Base-by-base conservation (phyloP, 2,797 vertebrate genomes). In the Silurus lanzhouensis region DNA sequence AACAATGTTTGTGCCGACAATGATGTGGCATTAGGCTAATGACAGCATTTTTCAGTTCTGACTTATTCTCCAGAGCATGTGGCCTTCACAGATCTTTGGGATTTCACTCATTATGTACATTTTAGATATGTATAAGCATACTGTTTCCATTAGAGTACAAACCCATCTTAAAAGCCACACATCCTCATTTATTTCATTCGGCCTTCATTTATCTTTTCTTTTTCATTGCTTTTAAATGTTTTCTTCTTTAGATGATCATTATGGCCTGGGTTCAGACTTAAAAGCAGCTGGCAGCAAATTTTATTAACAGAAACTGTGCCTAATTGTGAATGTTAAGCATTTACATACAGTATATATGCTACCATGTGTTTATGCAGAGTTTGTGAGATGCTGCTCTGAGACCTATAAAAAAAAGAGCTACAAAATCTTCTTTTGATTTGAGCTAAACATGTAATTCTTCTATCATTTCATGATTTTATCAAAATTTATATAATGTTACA, bases 21-120 rank as follows among this genome's bases (percentile, higher is more conserved):
- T 83, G 90, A 89, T 88, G 86, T 91, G 86, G 90, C 81, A 83
- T 86, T 86, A 89, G 89, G 83, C 85, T 90, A 91, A 94, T 92
- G 89, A 94, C 90, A 93, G 90, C 78, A 85, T 91, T 92, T 86
- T 58, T 85, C 82, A 88, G 86, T 70, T 44, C 70, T 90, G 88
- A 91, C 87, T 85, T 86, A 84, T 80, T 85, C 89, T 92, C 86
- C 88, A 88, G 84, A 84, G 89, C 67, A 83, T 60, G 82, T 77
- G 89, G 46, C 60, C 58, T 87, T 48, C 38, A 84, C 44, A 83
- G 76, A 72, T 83, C 44, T 75, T 81, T 19, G 27, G 67, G 48
- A 66, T 38, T 60, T 74, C 55, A 76, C n/a, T 67, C 46, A 38
- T 44, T 31, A 60, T 52, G 52, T 44, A 48, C 58, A 60, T 44